phyloP scores from a whole-genome alignment of 2,888 invertebrate genomes.

The Deroplatys truncata region DNA sequence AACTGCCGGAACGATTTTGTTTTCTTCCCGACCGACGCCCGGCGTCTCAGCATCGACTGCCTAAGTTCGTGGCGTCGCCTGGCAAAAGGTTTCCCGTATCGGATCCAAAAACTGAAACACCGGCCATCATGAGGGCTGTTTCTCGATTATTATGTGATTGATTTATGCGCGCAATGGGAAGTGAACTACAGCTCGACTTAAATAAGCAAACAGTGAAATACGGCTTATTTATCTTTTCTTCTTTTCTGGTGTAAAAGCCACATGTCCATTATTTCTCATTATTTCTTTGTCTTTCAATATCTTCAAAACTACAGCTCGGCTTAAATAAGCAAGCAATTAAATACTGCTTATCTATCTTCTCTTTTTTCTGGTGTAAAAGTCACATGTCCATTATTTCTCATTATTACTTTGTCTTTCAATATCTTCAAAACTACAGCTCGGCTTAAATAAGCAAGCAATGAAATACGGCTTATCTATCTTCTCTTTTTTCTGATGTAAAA shows the following conservation, averaged over 20 bases:
- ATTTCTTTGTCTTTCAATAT: too few relatives aligned
- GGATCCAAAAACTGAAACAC: background rate
- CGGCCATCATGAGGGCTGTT: background rate
- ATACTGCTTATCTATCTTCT: background rate
- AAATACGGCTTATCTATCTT: background rate
- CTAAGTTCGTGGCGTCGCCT: background rate
- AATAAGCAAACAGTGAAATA: background rate
- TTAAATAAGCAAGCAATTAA: background rate
- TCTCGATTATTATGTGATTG: background rate
- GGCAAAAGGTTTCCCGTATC: background rate
- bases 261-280: too few relatives aligned
- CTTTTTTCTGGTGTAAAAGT: background rate
- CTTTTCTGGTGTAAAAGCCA: background rate
- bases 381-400: too few relatives aligned
- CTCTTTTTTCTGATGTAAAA: background rate
- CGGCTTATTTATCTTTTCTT: background rate
- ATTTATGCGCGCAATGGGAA: background rate
- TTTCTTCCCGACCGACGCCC: background rate
- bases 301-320: background rate
- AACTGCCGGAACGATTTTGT: constrained; percentile 5
- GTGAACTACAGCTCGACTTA: background rate
- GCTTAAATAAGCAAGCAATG: background rate
- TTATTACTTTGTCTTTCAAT: too few relatives aligned
- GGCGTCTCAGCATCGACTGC: background rate
- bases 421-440: background rate